These are phyloP conservation scores for Gymnorhina tibicen DNA, from an alignment of 2,113 vertebrate species.

Conservation along the genomic window DNA sequence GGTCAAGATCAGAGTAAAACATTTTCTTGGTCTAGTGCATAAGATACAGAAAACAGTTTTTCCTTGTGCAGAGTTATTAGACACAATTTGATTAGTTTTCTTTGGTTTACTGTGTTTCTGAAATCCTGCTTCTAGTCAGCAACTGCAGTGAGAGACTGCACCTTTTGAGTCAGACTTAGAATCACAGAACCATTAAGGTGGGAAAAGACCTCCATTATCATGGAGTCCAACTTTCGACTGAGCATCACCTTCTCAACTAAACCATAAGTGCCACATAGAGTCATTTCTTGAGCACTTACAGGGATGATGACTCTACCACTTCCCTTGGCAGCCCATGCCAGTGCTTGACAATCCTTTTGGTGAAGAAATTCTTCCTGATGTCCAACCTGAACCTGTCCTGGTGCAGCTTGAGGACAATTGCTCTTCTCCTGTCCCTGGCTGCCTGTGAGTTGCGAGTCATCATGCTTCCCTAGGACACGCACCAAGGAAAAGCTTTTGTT, in stretches of 20 bases:
- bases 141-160: not conserved
- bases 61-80: not conserved
- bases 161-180: too few species aligned
- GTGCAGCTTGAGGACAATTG: not conserved
- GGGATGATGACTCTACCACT: not conserved
- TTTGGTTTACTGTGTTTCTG: not conserved
- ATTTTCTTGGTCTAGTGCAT: not conserved
- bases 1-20: not conserved
- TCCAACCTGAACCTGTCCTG: not conserved
- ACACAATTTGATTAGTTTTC: not conserved
- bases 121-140: not conserved
- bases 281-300: not conserved
- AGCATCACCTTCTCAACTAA: not conserved
- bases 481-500: not conserved
- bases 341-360: not conserved
- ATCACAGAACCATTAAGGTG: not conserved
- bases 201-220: not conserved
- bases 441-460: not conserved
- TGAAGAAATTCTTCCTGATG: not conserved
- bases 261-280: fast-evolving
- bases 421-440: not conserved
- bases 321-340: not conserved
- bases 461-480: fast-evolving
- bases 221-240: not conserved
- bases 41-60: not conserved